These are phyloP conservation scores for Lasioglossum baleicum DNA, from an alignment of 1,140 invertebrate genomes.

Conservation along the genomic window DNA sequence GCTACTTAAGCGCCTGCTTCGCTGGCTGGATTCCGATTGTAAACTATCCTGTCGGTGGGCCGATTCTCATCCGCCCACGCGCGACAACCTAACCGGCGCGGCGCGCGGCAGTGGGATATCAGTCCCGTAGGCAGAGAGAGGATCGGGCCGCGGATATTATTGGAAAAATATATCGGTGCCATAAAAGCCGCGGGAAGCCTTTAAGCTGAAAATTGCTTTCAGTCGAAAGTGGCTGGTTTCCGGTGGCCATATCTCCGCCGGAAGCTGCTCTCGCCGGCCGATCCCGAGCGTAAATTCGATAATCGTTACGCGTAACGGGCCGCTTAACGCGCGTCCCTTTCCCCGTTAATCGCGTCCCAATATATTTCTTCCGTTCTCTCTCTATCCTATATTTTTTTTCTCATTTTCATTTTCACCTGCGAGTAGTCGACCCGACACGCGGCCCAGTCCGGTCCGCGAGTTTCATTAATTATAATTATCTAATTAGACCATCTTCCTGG, in stretches of 20 bases:
- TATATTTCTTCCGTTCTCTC: background rate
- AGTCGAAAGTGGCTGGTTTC: conserved; percentile 51
- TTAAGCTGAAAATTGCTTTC: conserved; percentile 67
- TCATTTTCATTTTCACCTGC: background rate
- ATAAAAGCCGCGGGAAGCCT: conserved; percentile 58
- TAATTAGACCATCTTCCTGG: conserved; percentile 44
- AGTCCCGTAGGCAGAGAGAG: conserved; percentile 46
- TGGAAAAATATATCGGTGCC: conserved; percentile 62
- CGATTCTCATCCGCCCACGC: conserved; percentile 13
- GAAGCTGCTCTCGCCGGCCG: conserved; percentile 36
- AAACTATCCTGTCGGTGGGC: conserved; percentile 54
- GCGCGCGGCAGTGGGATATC: background rate
- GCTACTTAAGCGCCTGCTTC: conserved; percentile 59
- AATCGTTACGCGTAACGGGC: conserved; percentile 48
- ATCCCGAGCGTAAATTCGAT: conserved; percentile 57
- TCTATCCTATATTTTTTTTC: too few relatives aligned
- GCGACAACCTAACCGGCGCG: background rate
- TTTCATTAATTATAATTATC: conserved; percentile 45
- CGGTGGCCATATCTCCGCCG: conserved; percentile 44
- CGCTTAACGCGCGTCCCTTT: conserved; percentile 37
- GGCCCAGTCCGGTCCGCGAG: background rate
- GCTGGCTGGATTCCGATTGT: conserved; percentile 61
- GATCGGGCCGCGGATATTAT: conserved; percentile 57
- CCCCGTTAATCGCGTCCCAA: conserved; percentile 41
- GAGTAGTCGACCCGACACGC: background rate